Base-by-base conservation (phyloP, 2,888 invertebrate species). In the Polia nebulosa region DNA sequence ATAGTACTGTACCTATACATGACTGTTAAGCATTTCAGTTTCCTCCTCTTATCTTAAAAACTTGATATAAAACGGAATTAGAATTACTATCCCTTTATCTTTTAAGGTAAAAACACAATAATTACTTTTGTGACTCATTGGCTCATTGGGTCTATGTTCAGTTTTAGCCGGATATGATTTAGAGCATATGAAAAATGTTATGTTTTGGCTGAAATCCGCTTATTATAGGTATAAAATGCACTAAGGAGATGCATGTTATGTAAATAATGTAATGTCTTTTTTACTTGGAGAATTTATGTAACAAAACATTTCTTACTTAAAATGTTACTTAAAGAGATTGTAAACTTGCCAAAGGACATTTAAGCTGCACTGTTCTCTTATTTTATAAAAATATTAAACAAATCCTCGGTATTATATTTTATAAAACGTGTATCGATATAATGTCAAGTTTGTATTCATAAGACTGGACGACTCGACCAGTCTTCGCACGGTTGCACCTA, bases 21-120 rank as follows among this genome's bases (percentile, higher is more conserved):
- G n/a, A n/a, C 15, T 15, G 17, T 17, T 17, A 1, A 20, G 11
- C 9, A n/a, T 13, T 20, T 32, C 13, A 20, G 32, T 52, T 52
- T 20, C 20, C 20, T 20, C 6, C 13, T 52, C 32, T 32, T 32
- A 52, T 52, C 32, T 52, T 15, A 6, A 45, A 32, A 32, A 13
- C 29, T 29, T 25, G 49, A 52, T 52, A 20, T 20, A 52, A 51
- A 51, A 51, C 51, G 29, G 32, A 13, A 51, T 51, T 29, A 17
- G n/a, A 32, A 32, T 29, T 49, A 11, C 17, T 27, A 49, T 5
- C 17, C 49, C 27, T 29, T 49, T 51, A 51, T 51, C 51, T 51
- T 20, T 51, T 13, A 7, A 32, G 29, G 51, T 51, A 51, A 51
- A 51, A 29, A 51, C 11, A 49, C 1, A 29, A 2, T 20, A 8